Evolutionary conservation across 2,113 vertebrate species (phyloP), one percentile per base, ranked within the genome.

Genomic region (Notarius lentiginosus): DNA sequence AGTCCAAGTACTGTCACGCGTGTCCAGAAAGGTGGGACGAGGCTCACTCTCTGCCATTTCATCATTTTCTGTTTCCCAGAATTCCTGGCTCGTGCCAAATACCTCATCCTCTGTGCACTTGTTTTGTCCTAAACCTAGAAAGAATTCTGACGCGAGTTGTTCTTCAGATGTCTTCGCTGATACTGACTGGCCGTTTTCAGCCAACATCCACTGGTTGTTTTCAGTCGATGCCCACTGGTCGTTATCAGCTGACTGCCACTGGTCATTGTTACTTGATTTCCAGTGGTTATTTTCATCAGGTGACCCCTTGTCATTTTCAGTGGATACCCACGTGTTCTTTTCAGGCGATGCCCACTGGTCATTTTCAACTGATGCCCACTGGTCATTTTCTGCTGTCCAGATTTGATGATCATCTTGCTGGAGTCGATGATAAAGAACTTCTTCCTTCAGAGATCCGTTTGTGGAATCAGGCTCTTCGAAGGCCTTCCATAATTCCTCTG

Each of bases 311-410:
- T 87, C 68, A 34, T 63, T 81, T 76, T 96, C 93, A 0, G 94
- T 92, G 73, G 92, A 68, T 41, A 34, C n/a, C 27, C 34, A 58
- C 2, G 20, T 17, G 18, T 30, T 56, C 56, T 86, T 83, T 17
- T 87, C 80, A 76, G 80, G 17, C 53, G 79, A 87, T 22, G 58
- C 84, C 72, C 73, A 85, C 73, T 85, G 84, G 51, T 84, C 53
- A 30, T 84, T 84, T 70, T 84, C 83, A 72, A 3, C 8, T 3
- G 11, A 58, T 20, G 94, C 94, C 94, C 95, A 96, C 90, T 96
- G 95, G 90, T 96, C 93, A 83, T 95, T 96, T 90, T 95, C 94
- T 10, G 91, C 91, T 5, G 93, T 92, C 93, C 94, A 95, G 87
- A 95, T 68, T 49, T 89, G 91, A 14, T 93, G 82, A 27, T 95